Percentiles rank a stretch among this genome's conserved stretches.
These are phyloP conservation scores for Pleuronectes platessa DNA, from an alignment of 2,113 vertebrate species.

Conservation along the genomic window DNA sequence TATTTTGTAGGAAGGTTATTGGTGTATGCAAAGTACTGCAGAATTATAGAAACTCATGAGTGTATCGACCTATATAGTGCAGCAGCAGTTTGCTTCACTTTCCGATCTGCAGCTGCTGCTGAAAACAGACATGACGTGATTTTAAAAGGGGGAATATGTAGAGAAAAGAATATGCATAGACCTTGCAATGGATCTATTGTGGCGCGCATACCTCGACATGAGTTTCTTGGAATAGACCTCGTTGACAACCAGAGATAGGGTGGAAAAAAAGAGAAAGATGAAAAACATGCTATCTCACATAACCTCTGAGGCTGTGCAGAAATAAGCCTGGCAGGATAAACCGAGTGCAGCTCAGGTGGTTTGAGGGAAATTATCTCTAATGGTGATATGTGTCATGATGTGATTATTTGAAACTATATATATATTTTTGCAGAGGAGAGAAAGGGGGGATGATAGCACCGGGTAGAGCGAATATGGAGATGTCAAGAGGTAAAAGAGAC, in stretches of 20 bases:
- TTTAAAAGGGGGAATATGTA: neutral
- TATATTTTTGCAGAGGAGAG: conserved; percentile 13
- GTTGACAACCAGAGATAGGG: neutral
- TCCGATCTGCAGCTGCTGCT: conserved; percentile 1
- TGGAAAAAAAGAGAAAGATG: neutral
- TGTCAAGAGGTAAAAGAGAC: conserved; percentile 15
- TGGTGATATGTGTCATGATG: conserved; percentile 16
- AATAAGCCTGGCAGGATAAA: conserved; percentile 8
- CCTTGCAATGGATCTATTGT: neutral
- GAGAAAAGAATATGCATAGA: neutral
- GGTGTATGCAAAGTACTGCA: neutral
- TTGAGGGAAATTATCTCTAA: conserved; percentile 33
- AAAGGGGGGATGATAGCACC: conserved; percentile 6
- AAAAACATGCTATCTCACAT: conserved; percentile 1
- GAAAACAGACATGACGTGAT: neutral
- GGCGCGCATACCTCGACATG: neutral
- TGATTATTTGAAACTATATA: conserved; percentile 40
- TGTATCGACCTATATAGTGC: neutral
- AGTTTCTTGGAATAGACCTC: neutral
- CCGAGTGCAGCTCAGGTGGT: neutral
- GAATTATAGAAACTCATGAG: neutral
- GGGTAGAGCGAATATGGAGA: conserved; percentile 30
- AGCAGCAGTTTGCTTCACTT: neutral
- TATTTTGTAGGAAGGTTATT: neutral
- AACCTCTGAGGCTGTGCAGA: neutral